A percentile compares a stretch with the other conserved stretches of the same genome.
These are phyloP conservation scores for Chymomyza costata DNA, from an alignment of 1,140 invertebrate species.

Conservation along the genomic window DNA sequence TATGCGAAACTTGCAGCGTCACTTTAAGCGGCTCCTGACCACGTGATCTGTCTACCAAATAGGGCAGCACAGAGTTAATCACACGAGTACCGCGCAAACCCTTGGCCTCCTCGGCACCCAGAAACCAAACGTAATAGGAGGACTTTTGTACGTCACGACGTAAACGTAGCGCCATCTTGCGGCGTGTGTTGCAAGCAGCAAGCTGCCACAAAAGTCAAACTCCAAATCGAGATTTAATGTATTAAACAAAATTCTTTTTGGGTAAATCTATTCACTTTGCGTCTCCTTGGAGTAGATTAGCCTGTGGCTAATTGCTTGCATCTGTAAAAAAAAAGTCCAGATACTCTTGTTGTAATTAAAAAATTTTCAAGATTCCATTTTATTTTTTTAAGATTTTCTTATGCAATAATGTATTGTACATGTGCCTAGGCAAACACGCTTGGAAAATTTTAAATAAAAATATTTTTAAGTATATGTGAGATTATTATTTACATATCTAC, in stretches of 20 bases:
- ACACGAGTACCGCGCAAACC: slow-evolving; percentile 89
- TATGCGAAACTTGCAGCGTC: slow-evolving; percentile 90
- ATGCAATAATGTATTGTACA: too few relatives aligned
- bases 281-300: slow-evolving; percentile 23
- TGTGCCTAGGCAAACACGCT: too few relatives aligned
- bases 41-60: slow-evolving; percentile 88
- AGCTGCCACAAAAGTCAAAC: too few relatives aligned
- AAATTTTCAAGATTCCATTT: too few relatives aligned
- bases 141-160: slow-evolving; percentile 94
- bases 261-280: background rate
- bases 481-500: too few relatives aligned
- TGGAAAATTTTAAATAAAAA: too few relatives aligned
- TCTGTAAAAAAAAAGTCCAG: slow-evolving; percentile 28
- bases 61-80: slow-evolving; percentile 87
- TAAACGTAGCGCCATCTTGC: slow-evolving; percentile 81
- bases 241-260: slow-evolving; percentile 16
- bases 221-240: too few relatives aligned
- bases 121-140: slow-evolving; percentile 98
- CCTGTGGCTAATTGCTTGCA: slow-evolving; percentile 25
- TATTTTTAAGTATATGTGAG: too few relatives aligned
- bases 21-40: slow-evolving; percentile 94
- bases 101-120: slow-evolving; percentile 95
- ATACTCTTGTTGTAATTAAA: too few relatives aligned
- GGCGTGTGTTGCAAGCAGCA: slow-evolving; percentile 2
- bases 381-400: too few relatives aligned